A percentile compares a stretch with the other conserved stretches of the same genome.
Conservation (phyloP, 2,888 invertebrate genomes). For the Cryptus armator region DNA sequence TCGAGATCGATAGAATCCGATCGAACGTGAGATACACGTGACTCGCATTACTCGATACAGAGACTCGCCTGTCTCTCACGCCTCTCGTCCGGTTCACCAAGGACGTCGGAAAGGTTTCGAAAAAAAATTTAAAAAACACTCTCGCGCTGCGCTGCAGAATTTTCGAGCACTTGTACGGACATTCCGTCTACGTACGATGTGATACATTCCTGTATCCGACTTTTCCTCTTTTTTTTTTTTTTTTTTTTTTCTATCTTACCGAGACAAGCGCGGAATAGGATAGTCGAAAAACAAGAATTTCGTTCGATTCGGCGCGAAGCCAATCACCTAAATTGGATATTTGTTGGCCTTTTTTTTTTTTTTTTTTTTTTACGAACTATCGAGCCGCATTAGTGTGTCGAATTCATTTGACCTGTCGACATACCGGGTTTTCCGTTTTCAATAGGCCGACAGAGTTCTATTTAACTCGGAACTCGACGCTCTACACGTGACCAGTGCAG, state of each 20-base stretch:
- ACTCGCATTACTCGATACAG: constrained; percentile 44
- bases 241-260: constrained; percentile 24
- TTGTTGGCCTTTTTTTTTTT: constrained; percentile 26
- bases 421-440: constrained; percentile 31
- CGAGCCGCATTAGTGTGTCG: constrained; percentile 33
- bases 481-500: constrained; percentile 76
- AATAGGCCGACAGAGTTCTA: constrained; percentile 44
- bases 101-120: constrained; percentile 61
- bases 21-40: constrained; percentile 69
- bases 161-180: constrained; percentile 64
- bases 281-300: constrained; percentile 22
- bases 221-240: constrained; percentile 3
- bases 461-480: not conserved
- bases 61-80: constrained; percentile 64
- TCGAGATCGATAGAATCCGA: constrained; percentile 63
- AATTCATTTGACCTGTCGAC: constrained; percentile 43
- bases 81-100: constrained; percentile 57
- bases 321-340: constrained; percentile 58
- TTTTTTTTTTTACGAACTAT: constrained; percentile 3
- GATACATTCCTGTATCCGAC: not conserved
- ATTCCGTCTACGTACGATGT: constrained; percentile 25
- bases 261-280: constrained; percentile 13
- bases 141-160: constrained; percentile 13
- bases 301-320: constrained; percentile 48
- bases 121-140: constrained; percentile 27